Conservation (phyloP, 2,113 vertebrate genomes). For the Hydrochoerus hydrochaeris region DNA sequence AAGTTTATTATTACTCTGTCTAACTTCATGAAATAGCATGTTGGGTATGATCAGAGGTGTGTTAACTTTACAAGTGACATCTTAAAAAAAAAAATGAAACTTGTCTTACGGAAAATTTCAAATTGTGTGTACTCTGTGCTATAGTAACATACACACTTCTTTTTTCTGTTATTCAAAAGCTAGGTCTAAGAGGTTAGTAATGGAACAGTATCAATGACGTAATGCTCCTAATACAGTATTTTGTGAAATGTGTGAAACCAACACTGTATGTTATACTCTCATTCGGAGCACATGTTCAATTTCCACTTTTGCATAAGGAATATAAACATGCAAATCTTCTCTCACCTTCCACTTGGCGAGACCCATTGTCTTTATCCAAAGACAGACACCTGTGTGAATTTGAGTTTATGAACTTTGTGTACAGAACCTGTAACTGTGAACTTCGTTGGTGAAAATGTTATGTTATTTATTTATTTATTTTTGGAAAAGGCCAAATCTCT, state of each 20-base stretch:
- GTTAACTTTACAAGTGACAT: not conserved
- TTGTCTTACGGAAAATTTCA: not conserved
- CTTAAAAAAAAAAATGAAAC: not conserved
- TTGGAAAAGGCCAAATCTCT: slow-evolving; percentile 90
- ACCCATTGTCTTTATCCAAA: not conserved
- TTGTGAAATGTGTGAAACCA: not conserved
- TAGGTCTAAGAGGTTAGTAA: not conserved
- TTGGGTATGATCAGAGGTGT: not conserved
- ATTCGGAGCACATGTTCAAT: not conserved
- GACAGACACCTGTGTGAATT: not conserved
- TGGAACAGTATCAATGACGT: not conserved
- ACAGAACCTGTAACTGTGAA: not conserved
- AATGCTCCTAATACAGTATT: not conserved
- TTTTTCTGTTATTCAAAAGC: not conserved
- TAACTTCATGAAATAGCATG: not conserved
- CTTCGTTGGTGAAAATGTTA: not conserved
- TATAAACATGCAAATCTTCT: not conserved
- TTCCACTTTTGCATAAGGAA: not conserved
- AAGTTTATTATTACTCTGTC: not conserved
- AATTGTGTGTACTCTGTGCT: not conserved
- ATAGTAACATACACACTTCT: not conserved
- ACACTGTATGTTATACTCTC: rapidly evolving
- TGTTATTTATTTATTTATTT: not conserved
- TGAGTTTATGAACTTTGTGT: not conserved
- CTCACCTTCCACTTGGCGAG: not conserved